Conservation (phyloP, 2,797 vertebrate genomes). For the Girardinus metallicus region DNA sequence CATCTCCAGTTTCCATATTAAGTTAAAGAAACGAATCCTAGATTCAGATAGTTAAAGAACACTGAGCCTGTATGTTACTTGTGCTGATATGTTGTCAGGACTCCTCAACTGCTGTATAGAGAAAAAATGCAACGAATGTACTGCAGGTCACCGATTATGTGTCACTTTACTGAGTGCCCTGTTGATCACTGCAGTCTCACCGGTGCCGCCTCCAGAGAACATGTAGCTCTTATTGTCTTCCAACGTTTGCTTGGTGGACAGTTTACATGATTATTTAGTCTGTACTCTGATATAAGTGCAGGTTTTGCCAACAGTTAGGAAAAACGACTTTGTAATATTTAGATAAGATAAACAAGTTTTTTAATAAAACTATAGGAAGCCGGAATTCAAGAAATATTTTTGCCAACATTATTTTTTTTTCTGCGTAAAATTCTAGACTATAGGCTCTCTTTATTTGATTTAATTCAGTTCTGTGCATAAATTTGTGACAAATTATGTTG, state of each 20-base stretch:
- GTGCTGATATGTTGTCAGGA: conserved; percentile 13
- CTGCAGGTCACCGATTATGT: conserved; percentile 5
- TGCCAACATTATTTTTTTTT: background rate
- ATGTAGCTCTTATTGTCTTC: conserved; percentile 10
- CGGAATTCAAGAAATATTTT: background rate
- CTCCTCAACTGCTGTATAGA: conserved; percentile 18
- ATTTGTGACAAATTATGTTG: background rate
- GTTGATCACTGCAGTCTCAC: conserved; percentile 26
- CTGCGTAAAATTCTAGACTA: background rate
- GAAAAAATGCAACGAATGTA: conserved; percentile 5
- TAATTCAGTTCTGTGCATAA: background rate
- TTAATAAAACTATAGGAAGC: conserved; percentile 1
- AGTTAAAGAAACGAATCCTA: conserved; percentile 7
- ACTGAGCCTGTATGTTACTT: conserved; percentile 2
- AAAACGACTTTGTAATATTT: background rate
- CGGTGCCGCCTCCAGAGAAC: conserved; percentile 4
- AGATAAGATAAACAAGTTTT: background rate
- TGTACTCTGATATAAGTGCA: conserved; percentile 3
- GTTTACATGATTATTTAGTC: background rate
- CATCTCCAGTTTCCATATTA: conserved; percentile 8
- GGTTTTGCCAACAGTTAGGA: background rate
- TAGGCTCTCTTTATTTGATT: background rate
- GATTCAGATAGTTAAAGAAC: conserved; percentile 20
- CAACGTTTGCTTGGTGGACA: background rate
- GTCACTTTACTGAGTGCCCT: conserved; percentile 24